Base-by-base conservation (phyloP, 2,113 vertebrate genomes). In the Sebastes fasciatus region DNA sequence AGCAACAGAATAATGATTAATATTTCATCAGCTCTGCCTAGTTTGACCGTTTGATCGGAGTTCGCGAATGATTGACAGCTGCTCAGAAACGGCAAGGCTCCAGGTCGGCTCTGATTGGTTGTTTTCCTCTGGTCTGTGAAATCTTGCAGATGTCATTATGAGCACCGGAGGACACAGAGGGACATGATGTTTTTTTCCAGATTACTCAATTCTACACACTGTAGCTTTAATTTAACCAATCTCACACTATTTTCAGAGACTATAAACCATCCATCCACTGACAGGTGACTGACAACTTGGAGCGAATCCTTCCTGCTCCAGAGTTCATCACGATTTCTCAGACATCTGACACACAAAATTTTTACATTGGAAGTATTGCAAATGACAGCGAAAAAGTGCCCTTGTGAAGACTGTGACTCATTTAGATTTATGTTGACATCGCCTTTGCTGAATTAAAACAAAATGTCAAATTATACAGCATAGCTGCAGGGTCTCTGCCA, bases 401-500 rank as follows among this genome's bases (percentile, higher is more conserved):
- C 64, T 16, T 75, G 45, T 51, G 16, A 16, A n/a, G n/a, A 23
- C 26, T 52, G 48, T 11, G 61, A 55, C 16, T 64, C 11, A 49
- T 42, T 65, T 4, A 51, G 52, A 2, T 74, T 54, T 3, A 23
- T 49, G 26, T 67, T 66, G n/a, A 81, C n/a, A 61, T 74, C 16
- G 19, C 34, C 45, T 67, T 60, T 60, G 52, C 54, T n/a, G 46
- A 43, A 61, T 61, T 46, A 43, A 74, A 55, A 63, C 57, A 16
- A 54, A 63, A 81, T 67, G 34, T 82, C 80, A 62, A 46, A 70
- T 42, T 65, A 42, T 19, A 42, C 42, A 43, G 19, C 26, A 49
- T 55, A 52, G 80, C 66, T 76, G 65, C 73, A 76, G 80, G 66
- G 55, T 43, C 42, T 76, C 40, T 40, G 17, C 7, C 46, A 13